Evolutionary conservation across 2,888 invertebrate genomes (phyloP), one percentile per base, ranked within the genome.

Genomic region (Xestoiulus laeticollis): DNA sequence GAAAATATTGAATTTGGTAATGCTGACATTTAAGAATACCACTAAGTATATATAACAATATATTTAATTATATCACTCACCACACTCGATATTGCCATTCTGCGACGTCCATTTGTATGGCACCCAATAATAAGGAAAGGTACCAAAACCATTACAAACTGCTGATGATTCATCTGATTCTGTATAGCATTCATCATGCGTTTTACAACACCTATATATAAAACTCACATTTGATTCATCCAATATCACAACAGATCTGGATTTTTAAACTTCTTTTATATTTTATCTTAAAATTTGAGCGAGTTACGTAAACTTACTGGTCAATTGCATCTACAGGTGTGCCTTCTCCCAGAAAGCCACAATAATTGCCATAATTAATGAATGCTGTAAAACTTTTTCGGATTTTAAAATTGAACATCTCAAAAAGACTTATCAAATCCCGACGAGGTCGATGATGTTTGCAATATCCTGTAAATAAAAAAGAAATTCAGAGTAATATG

Each of bases 281-380:
- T n/a, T n/a, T n/a, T n/a, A 38, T 3, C 38, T 38, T 38, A 38
- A 38, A 38, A 5, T 38, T 38, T 38, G 38, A 3, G n/a, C 38
- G 38, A 38, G 6, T 38, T 38, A 5, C 38, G 33, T 8, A 38
- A 85, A 33, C 87, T 87, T 83, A 83, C 87, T 26, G 8, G 84
- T 87, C 87, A 43, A 87, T 33, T 32, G 16, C 38, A n/a, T 87
- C 87, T 44, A 84, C 12, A 30, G 87, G 26, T 44, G 14, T 30
- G 26, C 87, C 87, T 19, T 33, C 68, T 87, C 87, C 87, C 16
- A n/a, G 14, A 33, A 87, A 30, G 12, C 87, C 87, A 44, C 87
- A 87, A 87, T 84, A 87, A 32, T 32, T n/a, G 4, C 87, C 87
- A 32, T 87, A 87, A 44, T 87, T 87, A 32, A 44, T 38, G 43